Evolutionary conservation across 2,113 vertebrate species (phyloP), one percentile per base, ranked within the genome.

Genomic region (Conger conger): DNA sequence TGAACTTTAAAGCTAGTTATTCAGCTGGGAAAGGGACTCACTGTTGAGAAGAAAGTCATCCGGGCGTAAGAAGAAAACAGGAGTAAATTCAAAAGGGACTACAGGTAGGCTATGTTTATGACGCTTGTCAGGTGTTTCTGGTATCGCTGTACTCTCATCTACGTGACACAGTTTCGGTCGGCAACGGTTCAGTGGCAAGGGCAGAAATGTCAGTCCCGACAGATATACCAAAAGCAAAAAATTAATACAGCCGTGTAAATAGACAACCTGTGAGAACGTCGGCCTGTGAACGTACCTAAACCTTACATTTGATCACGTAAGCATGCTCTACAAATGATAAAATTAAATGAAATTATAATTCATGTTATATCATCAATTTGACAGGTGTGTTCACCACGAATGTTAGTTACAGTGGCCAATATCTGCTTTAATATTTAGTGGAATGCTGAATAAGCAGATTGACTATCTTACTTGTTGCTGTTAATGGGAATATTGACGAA

Each of bases 141-240:
- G 92, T 91, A 76, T 92, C 89, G 86, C 85, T 85, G n/a, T 53
- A 76, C 77, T 45, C 30, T 76, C 57, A 2, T 60, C 23, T 45
- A 84, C 78, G 78, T 84, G 23, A 57, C 33, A 85, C 63, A 86
- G 93, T 92, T 92, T 93, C 93, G 92, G 88, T 91, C 87, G 86
- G 89, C 86, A 88, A 7, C 84, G 80, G 81, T 91, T 88, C 87
- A 73, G n/a, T 73, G n/a, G 27, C 83, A 20, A 23, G 27, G n/a
- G 79, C 42, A 33, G 73, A n/a, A 77, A 80, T 42, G 45, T 80
- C 5, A 20, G 4, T 54, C 16, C 27, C 42, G 80, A 11, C 15
- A 57, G 16, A 45, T 35, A n/a, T 23, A 6, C 33, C 1, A 73
- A 73, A 73, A 23, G 27, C 5, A 63, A 3, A 23, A 11, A 63